Base-by-base conservation (phyloP, 1,140 invertebrate genomes). In the Andricus grossulariae region DNA sequence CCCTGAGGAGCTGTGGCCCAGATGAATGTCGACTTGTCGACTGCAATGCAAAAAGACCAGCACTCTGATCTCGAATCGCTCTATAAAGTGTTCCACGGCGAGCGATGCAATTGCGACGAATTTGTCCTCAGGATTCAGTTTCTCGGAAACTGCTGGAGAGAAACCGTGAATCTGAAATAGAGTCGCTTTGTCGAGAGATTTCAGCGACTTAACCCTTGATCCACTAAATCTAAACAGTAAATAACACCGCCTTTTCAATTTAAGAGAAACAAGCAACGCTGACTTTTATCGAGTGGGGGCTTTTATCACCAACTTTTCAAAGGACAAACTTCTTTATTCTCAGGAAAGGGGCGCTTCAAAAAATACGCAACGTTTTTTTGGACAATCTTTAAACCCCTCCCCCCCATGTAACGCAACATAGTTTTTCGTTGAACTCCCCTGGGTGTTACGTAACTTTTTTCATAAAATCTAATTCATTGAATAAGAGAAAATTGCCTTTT, bases 1-100 rank as follows among this genome's bases (percentile, higher is more conserved):
- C 74, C 74, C 74, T 7, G 50, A 60, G 66, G 74, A 32, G 74
- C 66, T 32, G 60, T 75, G 50, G 52, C 25, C 55, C 49, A 57
- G 72, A 74, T 55, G 72, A 74, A 74, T 74, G 16, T 25, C 32
- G 74, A 55, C 54, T 21, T 55, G 54, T 55, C 54, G 54, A 55
- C 19, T 55, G 18, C 18, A 55, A 21, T 55, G 54, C 18, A 55
- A 55, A 55, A 55, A 13, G 54, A 55, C 18, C 21, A 11, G 16
- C 18, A 55, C 54, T 19, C 10, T 55, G 54, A 7, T 19, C n/a
- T 55, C 18, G 54, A 55, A 55, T 19, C 19, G 54, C 19, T 55
- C 54, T 55, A 55, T 55, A 55, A 55, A 55, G 54, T 19, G 54
- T 55, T 55, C 19, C 18, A 55, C 19, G 54, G 12, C 52, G 52